Base-by-base conservation (phyloP, 2,888 invertebrate species). In the Mystacides longicornis region DNA sequence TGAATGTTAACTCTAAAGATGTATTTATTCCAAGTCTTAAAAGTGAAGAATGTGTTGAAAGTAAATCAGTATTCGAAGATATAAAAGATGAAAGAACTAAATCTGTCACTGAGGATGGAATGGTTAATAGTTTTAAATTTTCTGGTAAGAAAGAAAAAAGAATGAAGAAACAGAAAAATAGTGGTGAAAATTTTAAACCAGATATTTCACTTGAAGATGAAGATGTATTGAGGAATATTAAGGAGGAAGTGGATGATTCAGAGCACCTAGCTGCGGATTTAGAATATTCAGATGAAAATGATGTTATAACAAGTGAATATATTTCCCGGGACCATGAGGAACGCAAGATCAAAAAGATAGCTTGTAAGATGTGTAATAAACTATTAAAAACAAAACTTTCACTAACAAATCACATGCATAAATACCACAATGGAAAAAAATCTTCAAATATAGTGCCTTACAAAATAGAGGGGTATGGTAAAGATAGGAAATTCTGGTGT, bases 401-500 rank as follows among this genome's bases (percentile, higher is more conserved):
- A 3, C 21, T 48, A 23, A 7, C 2, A 5, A 48, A 48, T n/a
- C 48, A 48, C 23, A n/a, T 48, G 4, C 2, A 48, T n/a, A 48
- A 21, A 7, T 20, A 20, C 9, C 48, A 48, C 23, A 23, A n/a
- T 4, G 14, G 14, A 3, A 16, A 22, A 22, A 48, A 48, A 48
- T 48, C 5, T 3, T 11, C 11, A 3, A 23, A 5, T 7, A 37
- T 3, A 37, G 37, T 37, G 37, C 21, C 16, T 48, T 18, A 21
- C 16, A 48, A 48, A 20, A 21, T 48, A 23, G 3, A 71, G 45
- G 77, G 76, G 2, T 71, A 65, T 66, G 75, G 76, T 23, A 61
- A 65, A n/a, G 64, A 66, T 7, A 67, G 75, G 31, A 66, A 67
- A 9, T 75, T 76, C 60, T 71, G 74, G 59, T 77, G 77, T 58